Evolutionary conservation across 2,888 invertebrate species (phyloP).

Genomic region (Tiphia femorata): DNA sequence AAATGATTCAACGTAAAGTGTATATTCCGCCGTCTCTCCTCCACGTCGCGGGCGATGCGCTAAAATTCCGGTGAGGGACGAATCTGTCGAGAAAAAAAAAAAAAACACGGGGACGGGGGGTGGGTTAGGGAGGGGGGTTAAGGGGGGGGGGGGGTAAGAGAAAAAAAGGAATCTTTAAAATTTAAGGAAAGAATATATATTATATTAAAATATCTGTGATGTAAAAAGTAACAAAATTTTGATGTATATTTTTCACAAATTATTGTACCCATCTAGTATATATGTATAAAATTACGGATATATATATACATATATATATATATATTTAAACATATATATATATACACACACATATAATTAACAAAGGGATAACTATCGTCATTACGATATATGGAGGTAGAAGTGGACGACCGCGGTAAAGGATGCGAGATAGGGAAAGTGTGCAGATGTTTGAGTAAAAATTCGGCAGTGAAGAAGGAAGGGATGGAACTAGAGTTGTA

Average conservation of each 20-base stretch:
- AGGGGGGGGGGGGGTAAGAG: conserved; percentile 38
- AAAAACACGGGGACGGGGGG: conserved; percentile 6
- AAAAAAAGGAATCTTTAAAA: conserved; percentile 66
- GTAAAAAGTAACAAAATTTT: conserved; percentile 70
- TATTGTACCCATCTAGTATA: conserved; percentile 68
- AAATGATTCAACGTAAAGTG: not conserved
- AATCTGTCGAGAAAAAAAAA: conserved; percentile 26
- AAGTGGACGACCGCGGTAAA: conserved; percentile 5
- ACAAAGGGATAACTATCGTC: conserved; percentile 55
- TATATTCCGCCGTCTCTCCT: conserved; percentile 41
- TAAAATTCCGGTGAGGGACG: conserved; percentile 55
- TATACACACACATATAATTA: conserved; percentile 22
- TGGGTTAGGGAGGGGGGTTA: not conserved
- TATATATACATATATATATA: conserved; percentile 37
- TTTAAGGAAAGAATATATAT: conserved; percentile 66
- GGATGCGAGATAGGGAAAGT: conserved; percentile 5
- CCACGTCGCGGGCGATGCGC: conserved; percentile 56
- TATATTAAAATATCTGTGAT: conserved; percentile 70
- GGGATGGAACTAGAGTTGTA: not conserved
- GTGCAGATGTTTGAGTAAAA: conserved; percentile 7
- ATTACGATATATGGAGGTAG: conserved; percentile 51
- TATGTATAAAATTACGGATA: conserved; percentile 65
- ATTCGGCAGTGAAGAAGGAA: not conserved
- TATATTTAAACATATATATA: conserved; percentile 8
- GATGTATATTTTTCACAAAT: conserved; percentile 70